Evolutionary conservation across 2,888 invertebrate species (phyloP).

Genomic region (Brachynemurus nebulosus): DNA sequence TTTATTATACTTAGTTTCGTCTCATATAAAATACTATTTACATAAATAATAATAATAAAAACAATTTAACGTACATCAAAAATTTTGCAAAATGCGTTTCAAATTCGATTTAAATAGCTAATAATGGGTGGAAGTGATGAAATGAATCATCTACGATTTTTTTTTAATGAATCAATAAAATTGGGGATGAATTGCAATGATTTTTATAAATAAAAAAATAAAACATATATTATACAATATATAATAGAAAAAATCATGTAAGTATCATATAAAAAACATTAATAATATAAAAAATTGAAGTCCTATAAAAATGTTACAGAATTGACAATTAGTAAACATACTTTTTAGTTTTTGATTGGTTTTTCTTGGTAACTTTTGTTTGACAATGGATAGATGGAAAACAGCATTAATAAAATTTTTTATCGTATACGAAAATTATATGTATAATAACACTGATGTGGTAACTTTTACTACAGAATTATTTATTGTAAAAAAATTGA

Average conservation of each 20-base stretch:
- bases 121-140: too few species aligned
- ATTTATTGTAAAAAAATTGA: too few species aligned
- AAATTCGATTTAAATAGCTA: too few species aligned
- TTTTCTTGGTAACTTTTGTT: slow-evolving; percentile 1
- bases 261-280: background rate
- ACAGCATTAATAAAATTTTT: background rate
- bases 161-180: too few species aligned
- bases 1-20: background rate
- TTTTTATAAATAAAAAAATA: background rate
- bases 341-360: background rate
- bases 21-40: too few species aligned
- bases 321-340: background rate
- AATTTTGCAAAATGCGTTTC: too few species aligned
- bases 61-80: too few species aligned
- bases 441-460: too few species aligned
- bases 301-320: background rate
- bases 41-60: too few species aligned
- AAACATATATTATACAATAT: background rate
- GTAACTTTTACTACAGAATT: too few species aligned
- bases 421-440: too few species aligned
- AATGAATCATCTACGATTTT: too few species aligned
- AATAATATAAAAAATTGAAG: background rate
- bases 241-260: background rate
- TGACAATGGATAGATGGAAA: background rate
- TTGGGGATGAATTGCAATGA: background rate